Evolutionary conservation across 2,888 invertebrate genomes (phyloP).

Genomic region (Acrobasis repandana): DNA sequence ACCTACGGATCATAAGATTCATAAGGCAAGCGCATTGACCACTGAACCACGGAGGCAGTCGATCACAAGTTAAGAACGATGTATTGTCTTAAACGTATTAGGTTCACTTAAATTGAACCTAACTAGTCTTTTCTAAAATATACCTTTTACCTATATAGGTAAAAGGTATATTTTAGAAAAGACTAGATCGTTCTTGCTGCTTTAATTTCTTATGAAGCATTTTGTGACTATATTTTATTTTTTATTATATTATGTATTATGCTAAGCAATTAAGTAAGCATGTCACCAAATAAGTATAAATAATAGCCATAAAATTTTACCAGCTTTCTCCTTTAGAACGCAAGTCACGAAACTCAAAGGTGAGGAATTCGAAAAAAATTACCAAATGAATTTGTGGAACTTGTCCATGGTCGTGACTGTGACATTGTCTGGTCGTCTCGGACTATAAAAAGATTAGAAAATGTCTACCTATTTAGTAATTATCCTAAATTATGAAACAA

Average conservation of each 20-base stretch:
- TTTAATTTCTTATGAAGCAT: too few relatives aligned
- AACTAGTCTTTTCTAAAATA: too few relatives aligned
- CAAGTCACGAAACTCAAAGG: conserved; percentile 37
- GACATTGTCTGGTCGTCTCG: conserved; percentile 10
- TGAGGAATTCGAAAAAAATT: conserved; percentile 32
- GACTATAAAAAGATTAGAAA: background rate
- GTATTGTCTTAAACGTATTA: too few relatives aligned
- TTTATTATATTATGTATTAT: background rate
- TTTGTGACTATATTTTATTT: background rate
- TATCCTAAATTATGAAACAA: conserved; percentile 10
- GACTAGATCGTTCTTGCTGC: too few relatives aligned
- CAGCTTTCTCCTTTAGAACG: conserved; percentile 36
- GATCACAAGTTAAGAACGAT: too few relatives aligned
- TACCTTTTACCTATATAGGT: too few relatives aligned
- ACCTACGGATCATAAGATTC: too few relatives aligned
- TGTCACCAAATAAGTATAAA: background rate
- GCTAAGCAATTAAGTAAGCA: background rate
- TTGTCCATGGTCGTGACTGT: conserved; percentile 21
- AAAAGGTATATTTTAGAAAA: too few relatives aligned
- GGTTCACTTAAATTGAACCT: too few relatives aligned
- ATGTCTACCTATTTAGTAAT: background rate
- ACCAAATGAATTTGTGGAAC: conserved; percentile 28
- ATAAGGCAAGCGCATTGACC: too few relatives aligned
- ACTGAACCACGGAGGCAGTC: too few relatives aligned
- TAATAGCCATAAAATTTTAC: conserved; percentile 26